phyloP scores from a whole-genome alignment of 2,888 invertebrate species.

The Plagiodera versicolora region DNA sequence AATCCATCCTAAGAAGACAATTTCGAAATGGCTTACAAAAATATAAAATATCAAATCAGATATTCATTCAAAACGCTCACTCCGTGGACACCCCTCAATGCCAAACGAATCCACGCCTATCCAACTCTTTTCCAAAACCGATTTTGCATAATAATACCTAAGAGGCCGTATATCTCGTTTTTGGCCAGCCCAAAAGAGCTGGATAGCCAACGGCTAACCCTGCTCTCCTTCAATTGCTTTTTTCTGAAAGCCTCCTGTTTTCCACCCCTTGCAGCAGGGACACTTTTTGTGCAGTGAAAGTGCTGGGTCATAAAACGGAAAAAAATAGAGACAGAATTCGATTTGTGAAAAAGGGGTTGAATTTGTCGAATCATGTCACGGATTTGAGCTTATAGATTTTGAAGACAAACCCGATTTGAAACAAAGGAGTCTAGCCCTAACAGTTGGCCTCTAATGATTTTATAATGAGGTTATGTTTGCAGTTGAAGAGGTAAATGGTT shows the following conservation, averaged over 20 bases:
- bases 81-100: background rate
- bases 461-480: conserved; percentile 9
- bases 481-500: background rate
- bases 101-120: conserved; percentile 26
- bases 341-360: conserved; percentile 3
- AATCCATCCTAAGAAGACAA: too few species aligned
- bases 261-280: background rate
- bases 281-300: background rate
- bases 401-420: conserved; percentile 11
- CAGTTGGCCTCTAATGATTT: conserved; percentile 11
- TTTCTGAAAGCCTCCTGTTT: conserved; percentile 1
- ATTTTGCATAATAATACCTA: conserved; percentile 29
- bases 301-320: background rate
- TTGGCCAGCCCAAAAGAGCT: conserved; percentile 19
- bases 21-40: background rate
- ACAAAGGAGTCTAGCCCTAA: background rate
- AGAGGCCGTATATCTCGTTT: conserved; percentile 17
- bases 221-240: background rate
- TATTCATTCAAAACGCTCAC: background rate
- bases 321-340: background rate
- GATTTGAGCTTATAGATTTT: conserved; percentile 2
- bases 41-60: too few species aligned
- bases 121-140: conserved; percentile 14
- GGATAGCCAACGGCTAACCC: conserved; percentile 30
- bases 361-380: conserved; percentile 8